These are phyloP conservation scores for Habropoda laboriosa DNA, from an alignment of 1,140 invertebrate genomes.

Conservation along the genomic window DNA sequence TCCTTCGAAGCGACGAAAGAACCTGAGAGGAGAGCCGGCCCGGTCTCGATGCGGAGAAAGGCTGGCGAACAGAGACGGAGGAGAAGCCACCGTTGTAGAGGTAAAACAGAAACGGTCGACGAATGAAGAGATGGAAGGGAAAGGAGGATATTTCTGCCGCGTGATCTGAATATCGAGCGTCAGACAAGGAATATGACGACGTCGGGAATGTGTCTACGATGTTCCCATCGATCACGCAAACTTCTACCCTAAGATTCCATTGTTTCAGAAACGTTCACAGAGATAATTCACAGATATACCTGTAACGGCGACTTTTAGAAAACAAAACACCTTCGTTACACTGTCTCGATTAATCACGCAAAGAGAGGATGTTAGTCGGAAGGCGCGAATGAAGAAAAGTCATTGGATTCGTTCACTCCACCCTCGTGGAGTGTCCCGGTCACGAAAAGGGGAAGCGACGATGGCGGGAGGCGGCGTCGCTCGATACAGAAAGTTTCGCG, in stretches of 20 bases:
- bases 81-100: too few species aligned
- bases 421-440: not conserved
- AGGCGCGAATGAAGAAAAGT: conserved; percentile 11
- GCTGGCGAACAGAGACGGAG: conserved; percentile 3
- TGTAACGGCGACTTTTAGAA: too few species aligned
- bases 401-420: not conserved
- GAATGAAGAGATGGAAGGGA: conserved; percentile 41
- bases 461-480: not conserved
- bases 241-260: too few species aligned
- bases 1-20: conserved; percentile 53
- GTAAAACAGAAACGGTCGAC: conserved; percentile 7
- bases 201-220: not conserved
- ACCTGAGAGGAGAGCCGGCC: conserved; percentile 2
- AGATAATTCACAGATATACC: too few species aligned
- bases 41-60: conserved; percentile 5
- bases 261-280: too few species aligned
- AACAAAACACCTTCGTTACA: too few species aligned
- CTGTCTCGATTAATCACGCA: too few species aligned
- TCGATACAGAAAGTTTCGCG: conserved; percentile 44
- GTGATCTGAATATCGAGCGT: conserved; percentile 41
- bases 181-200: conserved; percentile 18
- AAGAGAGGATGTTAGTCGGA: not conserved
- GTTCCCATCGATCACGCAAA: not conserved
- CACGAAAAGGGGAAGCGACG: conserved; percentile 16
- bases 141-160: conserved; percentile 40